A percentile compares a stretch with the other conserved stretches of the same genome.
phyloP scores from a whole-genome alignment of 1,140 invertebrate genomes.

The Drosophila insularis region DNA sequence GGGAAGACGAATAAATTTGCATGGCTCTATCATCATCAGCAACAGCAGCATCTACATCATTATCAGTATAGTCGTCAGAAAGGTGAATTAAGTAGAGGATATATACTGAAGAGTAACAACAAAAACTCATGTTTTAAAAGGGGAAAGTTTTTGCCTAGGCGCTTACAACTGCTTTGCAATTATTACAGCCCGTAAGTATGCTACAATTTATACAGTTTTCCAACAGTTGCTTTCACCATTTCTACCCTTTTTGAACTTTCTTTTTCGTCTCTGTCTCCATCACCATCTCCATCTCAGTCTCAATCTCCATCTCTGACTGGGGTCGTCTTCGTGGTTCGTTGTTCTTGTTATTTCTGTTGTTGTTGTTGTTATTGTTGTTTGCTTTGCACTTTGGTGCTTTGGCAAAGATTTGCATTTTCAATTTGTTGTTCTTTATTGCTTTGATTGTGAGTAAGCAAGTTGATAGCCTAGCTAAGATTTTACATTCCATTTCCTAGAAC shows the following conservation, averaged over 20 bases:
- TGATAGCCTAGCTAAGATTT: conserved; percentile 17
- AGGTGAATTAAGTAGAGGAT: not conserved
- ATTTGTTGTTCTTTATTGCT: conserved; percentile 42
- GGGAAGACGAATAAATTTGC: conserved; percentile 52
- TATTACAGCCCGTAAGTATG: conserved; percentile 64
- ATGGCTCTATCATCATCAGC: conserved; percentile 28
- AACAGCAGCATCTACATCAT: not conserved
- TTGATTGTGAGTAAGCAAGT: conserved; percentile 39
- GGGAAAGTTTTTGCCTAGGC: conserved; percentile 56
- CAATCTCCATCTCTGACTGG: not conserved
- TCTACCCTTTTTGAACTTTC: not conserved
- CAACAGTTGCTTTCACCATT: not conserved
- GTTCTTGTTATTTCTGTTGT: conserved; percentile 14
- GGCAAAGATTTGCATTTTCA: conserved; percentile 77
- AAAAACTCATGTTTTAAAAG: conserved; percentile 17
- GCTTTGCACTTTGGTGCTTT: conserved; percentile 75
- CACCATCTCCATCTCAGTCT: not conserved
- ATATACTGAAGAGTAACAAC: not conserved
- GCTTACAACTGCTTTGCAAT: conserved; percentile 74
- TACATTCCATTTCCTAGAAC: not conserved
- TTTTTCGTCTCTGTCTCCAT: not conserved
- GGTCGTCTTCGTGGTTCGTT: not conserved
- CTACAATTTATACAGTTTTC: conserved; percentile 70
- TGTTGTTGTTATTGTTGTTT: conserved; percentile 43
- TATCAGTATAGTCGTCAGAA: conserved; percentile 2